Evolutionary conservation across 2,113 vertebrate genomes (phyloP).

Genomic region (Ariopsis seemanni): DNA sequence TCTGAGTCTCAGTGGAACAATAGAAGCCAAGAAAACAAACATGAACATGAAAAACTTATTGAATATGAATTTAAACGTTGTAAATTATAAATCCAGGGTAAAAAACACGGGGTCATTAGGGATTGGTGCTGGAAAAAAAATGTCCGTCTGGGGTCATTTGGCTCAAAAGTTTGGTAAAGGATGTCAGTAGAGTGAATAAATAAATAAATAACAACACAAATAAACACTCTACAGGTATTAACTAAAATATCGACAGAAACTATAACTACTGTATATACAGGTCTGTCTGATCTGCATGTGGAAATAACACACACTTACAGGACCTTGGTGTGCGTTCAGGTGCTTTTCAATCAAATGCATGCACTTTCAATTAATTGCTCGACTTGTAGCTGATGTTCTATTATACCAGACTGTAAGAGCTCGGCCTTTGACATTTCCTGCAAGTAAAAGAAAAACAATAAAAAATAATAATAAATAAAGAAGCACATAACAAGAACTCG

Average conservation of each 20-base stretch:
- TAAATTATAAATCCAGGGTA: neutral
- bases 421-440: conserved; percentile 7
- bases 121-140: neutral
- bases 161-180: neutral
- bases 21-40: neutral
- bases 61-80: too few relatives aligned
- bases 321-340: conserved; percentile 29
- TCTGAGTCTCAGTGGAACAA: neutral
- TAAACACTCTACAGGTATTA: neutral
- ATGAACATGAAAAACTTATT: neutral
- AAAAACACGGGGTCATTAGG: too few relatives aligned
- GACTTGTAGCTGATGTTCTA: neutral
- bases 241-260: neutral
- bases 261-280: neutral
- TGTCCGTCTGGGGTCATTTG: neutral
- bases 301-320: conserved; percentile 62
- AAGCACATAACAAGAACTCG: neutral
- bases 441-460: conserved; percentile 24
- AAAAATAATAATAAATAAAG: neutral
- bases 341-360: conserved; percentile 24
- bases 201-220: neutral
- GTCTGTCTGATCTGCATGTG: neutral
- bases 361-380: conserved; percentile 30
- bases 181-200: neutral
- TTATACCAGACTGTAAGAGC: neutral